A percentile compares a stretch with the other conserved stretches of the same genome.
Conservation (phyloP, 2,888 invertebrate species). For the Catocala sponsa region DNA sequence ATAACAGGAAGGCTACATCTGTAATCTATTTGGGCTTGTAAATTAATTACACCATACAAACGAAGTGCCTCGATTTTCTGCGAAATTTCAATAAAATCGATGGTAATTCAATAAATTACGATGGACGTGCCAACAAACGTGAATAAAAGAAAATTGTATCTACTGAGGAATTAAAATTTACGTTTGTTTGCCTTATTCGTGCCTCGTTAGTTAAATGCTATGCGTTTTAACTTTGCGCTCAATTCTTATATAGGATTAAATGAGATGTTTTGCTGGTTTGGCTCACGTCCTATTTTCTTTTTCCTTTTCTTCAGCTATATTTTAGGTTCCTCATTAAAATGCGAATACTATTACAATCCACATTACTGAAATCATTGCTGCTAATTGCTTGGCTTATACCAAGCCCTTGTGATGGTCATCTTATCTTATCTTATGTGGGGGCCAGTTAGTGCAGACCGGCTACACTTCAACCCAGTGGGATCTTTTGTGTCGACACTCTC, state of each 20-base stretch:
- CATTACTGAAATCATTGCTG: too few relatives aligned
- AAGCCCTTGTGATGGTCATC: too few relatives aligned
- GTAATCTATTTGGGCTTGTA: constrained; percentile 1
- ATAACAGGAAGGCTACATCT: not conserved
- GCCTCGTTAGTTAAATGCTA: not conserved
- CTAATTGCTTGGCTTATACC: too few relatives aligned
- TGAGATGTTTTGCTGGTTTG: too few relatives aligned
- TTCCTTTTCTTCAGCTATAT: too few relatives aligned
- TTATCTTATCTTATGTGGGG: too few relatives aligned
- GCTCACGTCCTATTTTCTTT: too few relatives aligned
- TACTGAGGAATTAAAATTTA: constrained; percentile 23
- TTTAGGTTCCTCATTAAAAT: too few relatives aligned
- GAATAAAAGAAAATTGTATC: constrained; percentile 11
- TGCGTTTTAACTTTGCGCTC: not conserved
- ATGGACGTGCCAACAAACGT: constrained; percentile 9
- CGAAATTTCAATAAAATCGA: constrained; percentile 8
- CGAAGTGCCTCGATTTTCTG: constrained; percentile 5
- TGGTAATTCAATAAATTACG: constrained; percentile 11
- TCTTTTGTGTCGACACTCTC: too few relatives aligned
- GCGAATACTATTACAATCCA: too few relatives aligned
- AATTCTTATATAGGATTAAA: not conserved
- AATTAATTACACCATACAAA: constrained; percentile 6
- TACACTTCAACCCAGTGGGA: too few relatives aligned
- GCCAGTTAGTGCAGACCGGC: too few relatives aligned
- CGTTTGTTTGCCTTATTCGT: not conserved